Base-by-base conservation (phyloP, 1,140 invertebrate species). In the Lucilia cuprina region DNA sequence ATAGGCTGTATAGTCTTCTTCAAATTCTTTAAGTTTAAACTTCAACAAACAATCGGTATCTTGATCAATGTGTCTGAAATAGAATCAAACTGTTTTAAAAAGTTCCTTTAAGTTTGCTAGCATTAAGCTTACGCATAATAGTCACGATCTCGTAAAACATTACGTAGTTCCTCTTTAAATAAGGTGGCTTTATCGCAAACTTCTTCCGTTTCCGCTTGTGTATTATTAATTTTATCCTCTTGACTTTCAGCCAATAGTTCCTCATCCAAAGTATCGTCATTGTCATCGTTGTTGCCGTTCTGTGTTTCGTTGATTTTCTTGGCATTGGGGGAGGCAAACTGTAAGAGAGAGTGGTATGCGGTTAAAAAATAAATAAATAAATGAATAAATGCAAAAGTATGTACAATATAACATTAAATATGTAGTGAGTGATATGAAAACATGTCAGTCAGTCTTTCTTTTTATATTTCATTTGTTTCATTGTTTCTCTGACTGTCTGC, bases 71-170 rank as follows among this genome's bases (percentile, higher is more conserved):
- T 95, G 94, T 85, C 93, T 94, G 1, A 17, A 85, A 80, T 78
- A 75, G 17, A 34, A 83, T 13, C 55, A 74, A 83, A 12, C 25
- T 30, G 25, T 30, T 2, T 30, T 30, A 30, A 2, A 30, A 30
- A 30, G 25, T 30, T 30, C 25, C 25, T 30, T 2, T 30, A 30
- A 30, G 25, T 30, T 30, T 30, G 25, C 2, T 35, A 80, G 34
- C 55, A 82, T 30, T 3, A 74, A 74, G 92, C 91, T 92, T 92
- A 96, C 95, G 93, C 94, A 89, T 95, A 93, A 50, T 95, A 95
- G 92, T 97, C 95, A 89, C 96, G 93, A 87, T 94, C 96, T 83
- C 97, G 94, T 25, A 98, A 93, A 89, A 97, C 96, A 90, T 96
- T 95, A 86, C 95, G 93, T 83, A 98, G 92, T 84, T 95, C 92